Evolutionary conservation across 2,797 vertebrate species (phyloP).

Genomic region (Agapornis canus): DNA sequence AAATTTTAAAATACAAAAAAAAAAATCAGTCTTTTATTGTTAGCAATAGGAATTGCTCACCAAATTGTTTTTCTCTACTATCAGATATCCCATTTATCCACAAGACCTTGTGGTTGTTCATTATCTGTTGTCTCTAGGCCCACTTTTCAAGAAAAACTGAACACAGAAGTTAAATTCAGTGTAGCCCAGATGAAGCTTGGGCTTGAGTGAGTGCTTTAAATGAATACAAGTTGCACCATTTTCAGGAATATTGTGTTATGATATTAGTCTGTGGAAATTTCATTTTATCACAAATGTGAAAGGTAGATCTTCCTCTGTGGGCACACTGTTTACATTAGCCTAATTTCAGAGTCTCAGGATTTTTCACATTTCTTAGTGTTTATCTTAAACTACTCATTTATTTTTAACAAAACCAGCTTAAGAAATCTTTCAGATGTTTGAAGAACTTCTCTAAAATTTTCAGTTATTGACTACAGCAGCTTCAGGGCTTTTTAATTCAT

Average conservation of each 20-base stretch:
- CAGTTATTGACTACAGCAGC: slow-evolving; percentile 5
- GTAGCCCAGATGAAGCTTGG: background rate
- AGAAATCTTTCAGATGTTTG: slow-evolving; percentile 41
- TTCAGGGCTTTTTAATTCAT: background rate
- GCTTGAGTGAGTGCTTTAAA: background rate
- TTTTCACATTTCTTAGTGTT: background rate
- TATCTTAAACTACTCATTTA: slow-evolving; percentile 21
- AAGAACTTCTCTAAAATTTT: slow-evolving; percentile 9
- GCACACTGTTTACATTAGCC: background rate
- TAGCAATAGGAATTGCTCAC: background rate
- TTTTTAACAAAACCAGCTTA: slow-evolving; percentile 47
- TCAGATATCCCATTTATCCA: background rate
- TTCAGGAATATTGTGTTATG: background rate
- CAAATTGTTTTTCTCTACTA: background rate
- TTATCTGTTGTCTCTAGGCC: background rate
- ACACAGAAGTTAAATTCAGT: background rate
- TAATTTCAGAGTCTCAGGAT: background rate
- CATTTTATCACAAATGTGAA: background rate
- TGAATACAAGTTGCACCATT: background rate
- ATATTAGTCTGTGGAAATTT: background rate
- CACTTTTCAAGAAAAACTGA: background rate
- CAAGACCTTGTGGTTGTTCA: background rate
- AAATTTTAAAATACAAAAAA: background rate
- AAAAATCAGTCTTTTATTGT: background rate
- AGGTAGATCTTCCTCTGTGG: background rate